Percentiles rank a stretch among this genome's conserved stretches.
phyloP scores from a whole-genome alignment of 2,888 invertebrate species.

The Megaustenia siamemsis region DNA sequence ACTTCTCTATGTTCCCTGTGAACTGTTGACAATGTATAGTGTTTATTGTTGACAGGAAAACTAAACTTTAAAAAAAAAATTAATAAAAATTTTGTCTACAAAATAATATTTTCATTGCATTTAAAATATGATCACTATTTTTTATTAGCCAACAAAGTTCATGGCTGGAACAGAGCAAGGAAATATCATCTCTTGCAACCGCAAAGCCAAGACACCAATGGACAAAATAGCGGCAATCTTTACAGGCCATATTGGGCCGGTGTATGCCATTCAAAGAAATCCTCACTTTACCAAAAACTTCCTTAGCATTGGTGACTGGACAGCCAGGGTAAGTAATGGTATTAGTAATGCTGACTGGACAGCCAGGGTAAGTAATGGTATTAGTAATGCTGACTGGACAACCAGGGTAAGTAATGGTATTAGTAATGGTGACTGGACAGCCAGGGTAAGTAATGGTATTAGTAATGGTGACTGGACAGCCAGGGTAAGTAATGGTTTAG shows the following conservation, averaged over 20 bases:
- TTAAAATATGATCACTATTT: not conserved
- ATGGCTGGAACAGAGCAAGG: constrained; percentile 88
- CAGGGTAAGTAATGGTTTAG: constrained; percentile 69
- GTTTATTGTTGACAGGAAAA: too few species aligned
- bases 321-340: constrained; percentile 82
- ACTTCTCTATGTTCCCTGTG: too few species aligned
- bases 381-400: constrained; percentile 95
- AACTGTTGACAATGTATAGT: too few species aligned
- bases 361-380: not conserved
- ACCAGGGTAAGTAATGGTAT: constrained; percentile 81
- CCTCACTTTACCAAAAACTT: constrained; percentile 97
- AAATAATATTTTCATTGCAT: not conserved
- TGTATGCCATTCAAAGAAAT: constrained; percentile 94
- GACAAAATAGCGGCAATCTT: constrained; percentile 88
- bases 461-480: constrained; percentile 97
- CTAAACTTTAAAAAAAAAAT: too few species aligned
- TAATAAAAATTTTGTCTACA: too few species aligned
- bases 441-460: not conserved
- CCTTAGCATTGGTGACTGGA: constrained; percentile 96
- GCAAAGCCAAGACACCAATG: constrained; percentile 87
- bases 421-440: not conserved
- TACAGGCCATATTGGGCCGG: constrained; percentile 87
- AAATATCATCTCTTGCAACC: constrained; percentile 85
- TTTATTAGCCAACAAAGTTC: constrained; percentile 86
- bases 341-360: not conserved